A percentile compares a stretch with the other conserved stretches of the same genome.
Conservation (phyloP, 2,113 vertebrate species). For the Onychorhynchus coronatus region DNA sequence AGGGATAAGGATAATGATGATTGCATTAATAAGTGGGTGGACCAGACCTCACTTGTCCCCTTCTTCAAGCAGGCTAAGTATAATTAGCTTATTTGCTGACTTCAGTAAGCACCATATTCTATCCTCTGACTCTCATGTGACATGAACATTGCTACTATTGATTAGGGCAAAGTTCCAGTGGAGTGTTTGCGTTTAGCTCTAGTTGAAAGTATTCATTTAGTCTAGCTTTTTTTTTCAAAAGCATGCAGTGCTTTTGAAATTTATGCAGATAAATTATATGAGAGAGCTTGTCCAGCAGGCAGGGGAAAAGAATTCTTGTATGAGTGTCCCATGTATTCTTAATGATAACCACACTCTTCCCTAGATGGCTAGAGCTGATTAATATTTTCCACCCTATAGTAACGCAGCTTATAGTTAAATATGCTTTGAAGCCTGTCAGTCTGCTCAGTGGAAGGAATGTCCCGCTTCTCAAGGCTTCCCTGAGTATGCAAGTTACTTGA, state of each 20-base stretch:
- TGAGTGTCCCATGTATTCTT: slow-evolving; percentile 4
- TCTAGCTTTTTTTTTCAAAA: slow-evolving; percentile 36
- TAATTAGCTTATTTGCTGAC: slow-evolving; percentile 55
- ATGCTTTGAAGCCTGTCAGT: slow-evolving; percentile 30
- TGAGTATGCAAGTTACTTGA: background rate
- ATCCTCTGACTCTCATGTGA: slow-evolving; percentile 59
- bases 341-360: slow-evolving; percentile 42
- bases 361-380: slow-evolving; percentile 17
- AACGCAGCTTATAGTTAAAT: background rate
- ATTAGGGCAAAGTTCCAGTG: slow-evolving; percentile 80
- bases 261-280: background rate
- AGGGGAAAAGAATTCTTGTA: slow-evolving; percentile 15
- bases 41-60: slow-evolving; percentile 19
- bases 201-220: slow-evolving; percentile 53
- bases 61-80: slow-evolving; percentile 39
- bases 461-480: slow-evolving; percentile 19
- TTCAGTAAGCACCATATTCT: slow-evolving; percentile 37
- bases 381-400: slow-evolving; percentile 2
- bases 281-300: background rate
- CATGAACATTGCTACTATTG: slow-evolving; percentile 80
- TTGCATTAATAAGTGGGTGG: slow-evolving; percentile 16
- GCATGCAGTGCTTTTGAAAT: background rate
- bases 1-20: background rate
- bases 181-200: slow-evolving; percentile 63
- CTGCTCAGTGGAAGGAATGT: slow-evolving; percentile 28